phyloP scores from a whole-genome alignment of 2,113 vertebrate species.

The Callopanchax toddi region DNA sequence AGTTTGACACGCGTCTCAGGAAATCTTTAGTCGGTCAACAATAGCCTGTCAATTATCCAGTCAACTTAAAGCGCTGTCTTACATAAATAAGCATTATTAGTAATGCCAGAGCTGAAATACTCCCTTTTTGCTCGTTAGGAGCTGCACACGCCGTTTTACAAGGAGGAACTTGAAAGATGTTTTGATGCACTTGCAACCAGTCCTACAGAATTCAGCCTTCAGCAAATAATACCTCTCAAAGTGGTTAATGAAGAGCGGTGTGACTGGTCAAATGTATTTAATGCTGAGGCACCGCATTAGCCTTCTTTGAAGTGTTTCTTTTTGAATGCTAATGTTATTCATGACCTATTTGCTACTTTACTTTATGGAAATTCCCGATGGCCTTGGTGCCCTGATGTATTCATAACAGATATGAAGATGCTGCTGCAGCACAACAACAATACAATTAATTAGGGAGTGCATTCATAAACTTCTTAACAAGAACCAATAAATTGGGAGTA shows the following conservation, averaged over 20 bases:
- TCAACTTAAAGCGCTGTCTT: slow-evolving; percentile 34
- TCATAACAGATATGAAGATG: slow-evolving; percentile 36
- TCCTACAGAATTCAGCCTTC: slow-evolving; percentile 41
- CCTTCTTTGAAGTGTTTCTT: slow-evolving; percentile 72
- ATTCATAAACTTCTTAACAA: slow-evolving; percentile 35
- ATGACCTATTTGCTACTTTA: slow-evolving; percentile 76
- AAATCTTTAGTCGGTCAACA: slow-evolving; percentile 52
- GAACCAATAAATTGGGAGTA: slow-evolving; percentile 14
- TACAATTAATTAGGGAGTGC: slow-evolving; percentile 49
- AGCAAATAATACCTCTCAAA: slow-evolving; percentile 61
- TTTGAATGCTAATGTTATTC: slow-evolving; percentile 75
- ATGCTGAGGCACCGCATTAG: slow-evolving; percentile 59
- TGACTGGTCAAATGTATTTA: slow-evolving; percentile 72
- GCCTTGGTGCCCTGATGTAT: slow-evolving; percentile 61
- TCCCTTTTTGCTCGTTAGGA: slow-evolving; percentile 54
- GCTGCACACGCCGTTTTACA: slow-evolving; percentile 31
- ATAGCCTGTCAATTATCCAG: slow-evolving; percentile 67
- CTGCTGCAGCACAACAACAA: slow-evolving; percentile 55
- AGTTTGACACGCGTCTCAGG: slow-evolving; percentile 49
- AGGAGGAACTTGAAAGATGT: slow-evolving; percentile 60
- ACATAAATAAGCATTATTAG: slow-evolving; percentile 60
- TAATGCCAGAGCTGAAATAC: slow-evolving; percentile 40
- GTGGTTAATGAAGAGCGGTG: slow-evolving; percentile 68
- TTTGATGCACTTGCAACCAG: slow-evolving; percentile 61
- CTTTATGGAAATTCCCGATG: slow-evolving; percentile 73